Conservation (phyloP, 1,140 invertebrate genomes). For the Octopus bimaculoides region DNA sequence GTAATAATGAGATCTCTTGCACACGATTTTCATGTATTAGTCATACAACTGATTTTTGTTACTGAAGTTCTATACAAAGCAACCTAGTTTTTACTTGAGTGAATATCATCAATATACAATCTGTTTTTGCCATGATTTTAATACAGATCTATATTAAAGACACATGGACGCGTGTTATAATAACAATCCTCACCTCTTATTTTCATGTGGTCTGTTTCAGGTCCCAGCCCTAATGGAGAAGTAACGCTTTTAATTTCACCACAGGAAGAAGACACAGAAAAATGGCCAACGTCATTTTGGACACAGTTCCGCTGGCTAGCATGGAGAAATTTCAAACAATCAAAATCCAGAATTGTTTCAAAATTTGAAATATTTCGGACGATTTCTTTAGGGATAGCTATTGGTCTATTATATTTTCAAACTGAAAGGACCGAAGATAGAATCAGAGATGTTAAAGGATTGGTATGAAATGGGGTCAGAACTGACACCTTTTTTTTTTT, state of each 20-base stretch:
- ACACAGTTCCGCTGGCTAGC: conserved; percentile 79
- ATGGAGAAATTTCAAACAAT: conserved; percentile 77
- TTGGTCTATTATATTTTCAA: conserved; percentile 79
- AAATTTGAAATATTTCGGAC: conserved; percentile 81
- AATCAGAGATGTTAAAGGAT: conserved; percentile 78
- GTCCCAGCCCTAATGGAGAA: not conserved
- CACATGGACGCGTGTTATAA: too few species aligned
- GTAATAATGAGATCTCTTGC: too few species aligned
- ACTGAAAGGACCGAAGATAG: conserved; percentile 72
- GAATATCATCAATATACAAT: too few species aligned
- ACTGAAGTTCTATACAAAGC: too few species aligned
- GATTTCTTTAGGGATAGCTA: conserved; percentile 70
- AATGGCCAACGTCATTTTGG: conserved; percentile 78
- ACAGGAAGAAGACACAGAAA: conserved; percentile 20
- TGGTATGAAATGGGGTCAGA: conserved; percentile 55
- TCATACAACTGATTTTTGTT: too few species aligned
- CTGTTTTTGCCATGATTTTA: too few species aligned
- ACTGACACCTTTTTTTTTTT: not conserved
- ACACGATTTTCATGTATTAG: too few species aligned
- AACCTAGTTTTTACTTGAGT: too few species aligned
- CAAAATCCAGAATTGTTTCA: conserved; percentile 74
- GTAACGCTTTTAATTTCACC: not conserved
- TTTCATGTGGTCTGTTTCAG: too few species aligned
- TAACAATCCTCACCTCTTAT: too few species aligned
- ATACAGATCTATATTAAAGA: too few species aligned